Base-by-base conservation (phyloP, 1,140 invertebrate species). In the Dendroctonus valens region DNA sequence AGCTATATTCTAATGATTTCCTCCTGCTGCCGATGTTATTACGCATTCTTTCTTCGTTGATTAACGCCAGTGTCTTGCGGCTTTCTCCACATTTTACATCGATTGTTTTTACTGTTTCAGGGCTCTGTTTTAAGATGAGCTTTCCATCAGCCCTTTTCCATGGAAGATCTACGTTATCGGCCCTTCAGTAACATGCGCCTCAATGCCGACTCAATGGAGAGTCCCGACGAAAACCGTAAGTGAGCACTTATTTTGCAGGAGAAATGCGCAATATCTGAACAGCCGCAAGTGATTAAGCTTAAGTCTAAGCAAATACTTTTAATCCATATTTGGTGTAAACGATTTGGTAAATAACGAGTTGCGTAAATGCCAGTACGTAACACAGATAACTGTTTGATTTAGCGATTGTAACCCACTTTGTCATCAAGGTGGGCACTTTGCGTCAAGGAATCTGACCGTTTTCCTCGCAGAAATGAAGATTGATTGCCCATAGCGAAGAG, bases 221-320 rank as follows among this genome's bases (percentile, higher is more conserved):
- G 70, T 55, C 62, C 72, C 54, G 72, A 72, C 42, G 73, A 74
- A 69, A 75, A 69, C 58, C 73, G 74, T 75, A 69, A 74, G 72
- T 73, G 11, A 26, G 5, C 8, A 7, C 12, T 52, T 52, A 14
- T 9, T 52, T 9, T 52, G 26, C 26, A 26, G 26, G 26, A 26
- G 3, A 26, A 26, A 3, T 26, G 26, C 26, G 26, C 26, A 26
- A 26, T 26, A 26, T 26, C 26, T 26, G 26, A 26, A 26, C 26
- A 26, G 26, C 26, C 11, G 11, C 38, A 55, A 8, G 26, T 39
- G 7, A 3, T 9, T 40, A n/a, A 55, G 53, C 46, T 11, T n/a
- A n/a, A n/a, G 11, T n/a, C 41, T 55, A 55, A 55, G 53, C n/a
- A 26, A n/a, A 52, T 52, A 26, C 26, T 26, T 26, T 26, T 26